Conservation (phyloP, 2,113 vertebrate species). For the Illadopsis cleaveri region DNA sequence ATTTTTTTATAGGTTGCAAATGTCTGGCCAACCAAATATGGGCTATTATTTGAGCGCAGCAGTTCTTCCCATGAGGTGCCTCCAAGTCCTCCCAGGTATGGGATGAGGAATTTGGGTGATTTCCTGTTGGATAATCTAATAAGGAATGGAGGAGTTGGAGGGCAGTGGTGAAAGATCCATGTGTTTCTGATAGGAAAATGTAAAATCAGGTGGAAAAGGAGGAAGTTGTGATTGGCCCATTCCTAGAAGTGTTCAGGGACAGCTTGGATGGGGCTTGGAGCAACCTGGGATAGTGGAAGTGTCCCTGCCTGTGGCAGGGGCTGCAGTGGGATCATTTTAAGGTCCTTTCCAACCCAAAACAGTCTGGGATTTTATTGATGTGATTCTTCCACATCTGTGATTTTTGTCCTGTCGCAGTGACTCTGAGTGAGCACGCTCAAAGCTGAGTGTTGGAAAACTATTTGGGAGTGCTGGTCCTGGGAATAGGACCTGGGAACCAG, state of each 20-base stretch:
- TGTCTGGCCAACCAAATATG: conserved; percentile 93
- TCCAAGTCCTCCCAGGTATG: conserved; percentile 82
- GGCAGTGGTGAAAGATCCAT: neutral
- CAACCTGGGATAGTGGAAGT: neutral
- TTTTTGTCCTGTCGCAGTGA: neutral
- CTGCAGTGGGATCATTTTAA: neutral
- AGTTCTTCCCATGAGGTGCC: conserved; percentile 82
- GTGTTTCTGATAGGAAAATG: neutral
- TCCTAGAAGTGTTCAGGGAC: neutral
- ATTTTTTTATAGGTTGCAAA: conserved; percentile 82
- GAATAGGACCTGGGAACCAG: neutral
- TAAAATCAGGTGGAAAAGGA: neutral
- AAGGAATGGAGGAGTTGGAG: neutral
- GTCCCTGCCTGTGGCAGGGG: neutral
- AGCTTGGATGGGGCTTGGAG: neutral
- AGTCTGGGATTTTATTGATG: neutral
- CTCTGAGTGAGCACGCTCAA: neutral
- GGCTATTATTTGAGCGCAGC: conserved; percentile 90
- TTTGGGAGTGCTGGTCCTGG: neutral
- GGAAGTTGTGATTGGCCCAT: neutral
- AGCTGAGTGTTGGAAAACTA: neutral
- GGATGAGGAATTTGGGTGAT: neutral
- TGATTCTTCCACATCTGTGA: neutral
- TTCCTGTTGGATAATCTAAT: neutral
- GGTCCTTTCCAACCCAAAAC: neutral